Evolutionary conservation across 2,888 invertebrate species (phyloP).

Genomic region (Ochropleura leucogaster): DNA sequence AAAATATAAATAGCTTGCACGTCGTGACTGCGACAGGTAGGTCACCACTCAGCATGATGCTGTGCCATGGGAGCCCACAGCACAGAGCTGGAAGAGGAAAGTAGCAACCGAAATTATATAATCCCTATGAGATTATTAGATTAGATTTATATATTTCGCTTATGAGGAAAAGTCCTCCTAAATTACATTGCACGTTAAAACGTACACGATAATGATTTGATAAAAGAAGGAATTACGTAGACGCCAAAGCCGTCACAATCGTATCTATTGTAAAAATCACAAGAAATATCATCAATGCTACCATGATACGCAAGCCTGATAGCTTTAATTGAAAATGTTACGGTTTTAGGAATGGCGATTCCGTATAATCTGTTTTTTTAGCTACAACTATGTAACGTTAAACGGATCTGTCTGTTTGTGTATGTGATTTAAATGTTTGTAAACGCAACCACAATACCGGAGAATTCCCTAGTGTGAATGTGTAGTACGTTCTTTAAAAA

Average conservation of each 20-base stretch:
- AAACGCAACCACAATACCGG: too few relatives aligned
- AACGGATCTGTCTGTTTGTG: too few relatives aligned
- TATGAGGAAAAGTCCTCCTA: neutral
- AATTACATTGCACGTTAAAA: conserved; percentile 3
- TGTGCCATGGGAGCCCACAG: too few relatives aligned
- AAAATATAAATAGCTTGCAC: too few relatives aligned
- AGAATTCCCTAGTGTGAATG: too few relatives aligned
- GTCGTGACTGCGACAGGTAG: too few relatives aligned
- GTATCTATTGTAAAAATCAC: conserved; percentile 64
- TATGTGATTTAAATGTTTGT: too few relatives aligned
- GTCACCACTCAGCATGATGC: too few relatives aligned
- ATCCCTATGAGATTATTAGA: neutral
- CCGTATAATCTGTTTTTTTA: conserved; percentile 28
- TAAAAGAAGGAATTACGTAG: conserved; percentile 29
- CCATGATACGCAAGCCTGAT: conserved; percentile 65
- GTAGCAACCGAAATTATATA: neutral
- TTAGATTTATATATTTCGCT: too few relatives aligned
- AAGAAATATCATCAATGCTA: conserved; percentile 64
- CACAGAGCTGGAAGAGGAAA: too few relatives aligned
- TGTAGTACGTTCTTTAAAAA: too few relatives aligned
- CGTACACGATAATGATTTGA: conserved; percentile 34
- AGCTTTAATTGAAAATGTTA: conserved; percentile 29
- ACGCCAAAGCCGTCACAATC: conserved; percentile 52
- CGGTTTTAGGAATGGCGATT: conserved; percentile 20
- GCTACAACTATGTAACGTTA: neutral